phyloP scores from a whole-genome alignment of 1,140 invertebrate species.

The Cydia amplana region DNA sequence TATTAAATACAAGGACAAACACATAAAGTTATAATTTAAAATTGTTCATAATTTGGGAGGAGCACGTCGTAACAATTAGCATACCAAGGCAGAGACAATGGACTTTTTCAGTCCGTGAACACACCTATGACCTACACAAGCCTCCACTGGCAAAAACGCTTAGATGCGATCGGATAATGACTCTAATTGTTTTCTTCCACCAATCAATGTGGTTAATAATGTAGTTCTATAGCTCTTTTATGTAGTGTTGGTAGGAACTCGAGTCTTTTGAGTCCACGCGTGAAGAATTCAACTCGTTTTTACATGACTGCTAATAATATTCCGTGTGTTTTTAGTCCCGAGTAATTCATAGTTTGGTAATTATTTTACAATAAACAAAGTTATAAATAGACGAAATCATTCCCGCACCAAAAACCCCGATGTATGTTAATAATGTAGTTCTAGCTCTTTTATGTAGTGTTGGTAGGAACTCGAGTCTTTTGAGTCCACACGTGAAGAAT shows the following conservation, averaged over 20 bases:
- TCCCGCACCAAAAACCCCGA: too few species aligned
- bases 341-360: too few species aligned
- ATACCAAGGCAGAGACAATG: conserved; percentile 11
- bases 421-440: background rate
- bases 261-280: background rate
- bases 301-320: too few species aligned
- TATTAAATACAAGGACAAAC: too few species aligned
- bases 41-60: background rate
- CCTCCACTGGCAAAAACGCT: conserved; percentile 15
- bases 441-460: background rate
- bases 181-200: conserved; percentile 11
- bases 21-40: background rate
- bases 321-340: too few species aligned
- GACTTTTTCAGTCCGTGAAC: conserved; percentile 6
- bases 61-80: conserved; percentile 14
- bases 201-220: conserved; percentile 1
- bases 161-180: background rate
- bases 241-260: background rate
- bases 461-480: background rate
- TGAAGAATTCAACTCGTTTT: too few species aligned
- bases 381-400: too few species aligned
- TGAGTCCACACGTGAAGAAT: background rate
- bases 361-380: too few species aligned
- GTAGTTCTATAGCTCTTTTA: background rate
- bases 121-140: background rate